Base-by-base conservation (phyloP, 2,797 vertebrate genomes). In the Otus scops region DNA sequence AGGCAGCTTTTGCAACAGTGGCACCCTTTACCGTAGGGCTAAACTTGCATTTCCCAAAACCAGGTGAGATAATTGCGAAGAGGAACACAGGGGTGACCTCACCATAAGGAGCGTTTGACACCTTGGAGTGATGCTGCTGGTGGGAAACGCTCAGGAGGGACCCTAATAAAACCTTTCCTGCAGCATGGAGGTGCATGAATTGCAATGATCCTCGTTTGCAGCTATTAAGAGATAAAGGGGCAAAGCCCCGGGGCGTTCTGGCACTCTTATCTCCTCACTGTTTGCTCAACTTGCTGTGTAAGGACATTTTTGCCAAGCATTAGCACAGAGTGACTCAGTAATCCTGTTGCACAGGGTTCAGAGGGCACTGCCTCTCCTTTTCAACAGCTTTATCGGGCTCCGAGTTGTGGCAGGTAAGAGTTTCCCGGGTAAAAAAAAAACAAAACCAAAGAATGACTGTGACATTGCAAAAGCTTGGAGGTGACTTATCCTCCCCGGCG, bases 321-420 rank as follows among this genome's bases (percentile, higher is more conserved):
- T 71, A 75, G 89, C 76, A 16, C 32, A 1, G 64, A 18, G 73
- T 94, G 93, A 91, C 69, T 97, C 93, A 93, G 50, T 77, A 32
- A 92, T 94, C 88, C 92, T 61, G 76, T 90, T 81, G 53, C 82
- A 8, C 76, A 1, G 76, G 93, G 93, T 93, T 90, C 90, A 60
- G 53, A 95, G 94, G 82, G 79, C 90, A 64, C 77, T 77, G 88
- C 92, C 85, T 70, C 93, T 89, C 71, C 88, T 90, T 57, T 41
- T 18, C 38, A 36, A 17, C 22, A 21, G 51, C 89, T 68, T 83
- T 85, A 67, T 82, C 54, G 0, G 36, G 30, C 74, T 91, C 30
- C 1, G 6, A 34, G 91, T 20, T 2, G 5, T 19, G 3, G 80
- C 54, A 5, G 48, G 77, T 20, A 32, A 7, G 43, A 34, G 54